phyloP scores from a whole-genome alignment of 37 sponge, comb jelly and placozoan species.

The Ephydatia muelleri region DNA sequence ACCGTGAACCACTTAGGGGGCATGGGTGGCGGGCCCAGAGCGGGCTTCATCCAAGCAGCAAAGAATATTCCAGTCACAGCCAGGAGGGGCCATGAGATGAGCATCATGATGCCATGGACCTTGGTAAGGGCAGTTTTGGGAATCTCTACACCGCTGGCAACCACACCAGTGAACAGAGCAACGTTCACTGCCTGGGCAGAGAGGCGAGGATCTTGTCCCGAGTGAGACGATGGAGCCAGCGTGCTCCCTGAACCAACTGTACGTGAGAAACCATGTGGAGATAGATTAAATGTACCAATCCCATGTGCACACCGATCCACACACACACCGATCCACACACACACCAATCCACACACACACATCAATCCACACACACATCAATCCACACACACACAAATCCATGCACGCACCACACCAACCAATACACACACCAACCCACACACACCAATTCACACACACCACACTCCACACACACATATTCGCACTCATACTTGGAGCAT shows the following conservation, averaged over 20 bases:
- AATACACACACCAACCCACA: too few species aligned
- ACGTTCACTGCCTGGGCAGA: neutral
- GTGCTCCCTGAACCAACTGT: neutral
- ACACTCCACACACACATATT: too few species aligned
- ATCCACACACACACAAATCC: too few species aligned
- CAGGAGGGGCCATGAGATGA: slow-evolving; percentile 59
- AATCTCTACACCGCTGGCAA: neutral
- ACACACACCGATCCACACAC: too few species aligned
- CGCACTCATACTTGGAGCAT: neutral
- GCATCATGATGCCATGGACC: slow-evolving; percentile 68
- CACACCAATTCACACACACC: too few species aligned
- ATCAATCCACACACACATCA: too few species aligned
- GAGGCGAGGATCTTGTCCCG: neutral
- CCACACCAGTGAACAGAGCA: neutral
- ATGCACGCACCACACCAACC: too few species aligned
- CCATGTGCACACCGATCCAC: too few species aligned
- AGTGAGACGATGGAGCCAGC: neutral
- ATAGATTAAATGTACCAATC: too few species aligned
- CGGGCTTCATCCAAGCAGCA: slow-evolving; percentile 68
- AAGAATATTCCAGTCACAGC: slow-evolving; percentile 66
- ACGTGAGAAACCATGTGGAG: neutral
- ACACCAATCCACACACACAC: too few species aligned
- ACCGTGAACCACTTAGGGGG: slow-evolving; percentile 76
- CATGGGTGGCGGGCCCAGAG: slow-evolving; percentile 10
- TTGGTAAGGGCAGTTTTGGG: neutral